Evolutionary conservation across 1,140 invertebrate genomes (phyloP).

Genomic region (Heliconius hermathena): DNA sequence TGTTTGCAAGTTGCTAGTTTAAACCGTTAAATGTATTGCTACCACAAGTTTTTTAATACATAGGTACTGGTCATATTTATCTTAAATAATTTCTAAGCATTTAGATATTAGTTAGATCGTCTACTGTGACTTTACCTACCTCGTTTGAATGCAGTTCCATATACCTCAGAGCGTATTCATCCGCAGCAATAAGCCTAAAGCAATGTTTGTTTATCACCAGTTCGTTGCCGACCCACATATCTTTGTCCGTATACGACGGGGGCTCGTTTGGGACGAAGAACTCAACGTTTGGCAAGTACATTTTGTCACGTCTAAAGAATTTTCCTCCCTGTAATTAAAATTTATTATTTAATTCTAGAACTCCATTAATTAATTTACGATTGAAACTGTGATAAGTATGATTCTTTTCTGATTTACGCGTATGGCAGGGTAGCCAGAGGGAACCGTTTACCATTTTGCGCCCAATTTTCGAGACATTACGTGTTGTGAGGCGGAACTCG

Average conservation of each 20-base stretch:
- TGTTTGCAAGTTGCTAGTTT: neutral
- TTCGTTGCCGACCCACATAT: constrained; percentile 91
- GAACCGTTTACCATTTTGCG: too few species aligned
- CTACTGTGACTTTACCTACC: constrained; percentile 73
- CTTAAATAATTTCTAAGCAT: too few species aligned
- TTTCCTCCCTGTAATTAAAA: constrained; percentile 81
- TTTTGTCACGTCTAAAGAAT: constrained; percentile 85
- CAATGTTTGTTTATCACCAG: constrained; percentile 89
- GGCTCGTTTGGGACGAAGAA: constrained; percentile 86
- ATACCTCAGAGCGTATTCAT: constrained; percentile 92
- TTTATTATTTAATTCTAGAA: neutral
- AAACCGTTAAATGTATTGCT: neutral
- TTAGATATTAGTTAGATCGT: too few species aligned
- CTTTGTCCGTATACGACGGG: constrained; percentile 86
- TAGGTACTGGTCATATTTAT: too few species aligned
- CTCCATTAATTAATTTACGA: too few species aligned
- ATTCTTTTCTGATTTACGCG: too few species aligned
- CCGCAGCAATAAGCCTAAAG: constrained; percentile 90
- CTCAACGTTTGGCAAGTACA: constrained; percentile 88
- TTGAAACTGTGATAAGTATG: too few species aligned
- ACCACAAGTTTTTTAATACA: neutral
- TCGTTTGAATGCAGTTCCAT: constrained; percentile 91
- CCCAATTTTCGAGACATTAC: too few species aligned
- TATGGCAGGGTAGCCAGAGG: too few species aligned
- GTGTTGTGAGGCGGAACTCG: too few species aligned